Base-by-base conservation (phyloP, 23 tunicate species). In the Oikopleura albicans region DNA sequence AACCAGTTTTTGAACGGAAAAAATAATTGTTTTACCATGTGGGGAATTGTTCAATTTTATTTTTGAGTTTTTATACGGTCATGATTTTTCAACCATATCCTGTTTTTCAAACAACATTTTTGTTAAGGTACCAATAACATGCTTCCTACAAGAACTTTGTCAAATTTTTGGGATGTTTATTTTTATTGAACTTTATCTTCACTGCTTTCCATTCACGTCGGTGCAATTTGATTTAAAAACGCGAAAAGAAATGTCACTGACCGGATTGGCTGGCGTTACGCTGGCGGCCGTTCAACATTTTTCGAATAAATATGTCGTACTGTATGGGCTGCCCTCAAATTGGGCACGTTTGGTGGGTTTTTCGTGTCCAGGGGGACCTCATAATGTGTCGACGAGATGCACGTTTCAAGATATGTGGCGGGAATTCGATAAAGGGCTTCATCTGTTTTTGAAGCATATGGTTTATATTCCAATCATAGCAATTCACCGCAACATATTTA, bases 381-480 rank as follows among this genome's bases (percentile, higher is more conserved):
- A 71, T 71, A 16, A 71, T 12, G 79, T 71, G 2, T 27, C 79
- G 35, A 16, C 79, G 4, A 34, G 79, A 31, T 71, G 79, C 35
- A 71, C 79, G 28, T 71, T 71, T 29, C 79, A 37, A 12, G 79
- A 71, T 71, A 71, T 71, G 79, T 71, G 79, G 79, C 27, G 79
- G 31, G 79, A 71, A 71, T 71, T 71, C 79, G 79, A 71, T 37
- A 71, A 71, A 71, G 79, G 79, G 34, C 79, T 71, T 71, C 79
- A 71, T 71, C 31, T 71, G 31, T 71, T 71, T 37, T 31, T 71
- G 36, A 71, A 71, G 37, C 36, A 71, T 71, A 22, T 16, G 4
- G 31, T 71, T 71, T 71, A 71, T 29, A 2, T 71, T 16, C 79
- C 79, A 12, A 71, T 71, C 31, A 12, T 4, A 2, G 37, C 36